These are phyloP conservation scores for Cyclura pinguis DNA, from an alignment of 2,797 vertebrate genomes.

Conservation along the genomic window DNA sequence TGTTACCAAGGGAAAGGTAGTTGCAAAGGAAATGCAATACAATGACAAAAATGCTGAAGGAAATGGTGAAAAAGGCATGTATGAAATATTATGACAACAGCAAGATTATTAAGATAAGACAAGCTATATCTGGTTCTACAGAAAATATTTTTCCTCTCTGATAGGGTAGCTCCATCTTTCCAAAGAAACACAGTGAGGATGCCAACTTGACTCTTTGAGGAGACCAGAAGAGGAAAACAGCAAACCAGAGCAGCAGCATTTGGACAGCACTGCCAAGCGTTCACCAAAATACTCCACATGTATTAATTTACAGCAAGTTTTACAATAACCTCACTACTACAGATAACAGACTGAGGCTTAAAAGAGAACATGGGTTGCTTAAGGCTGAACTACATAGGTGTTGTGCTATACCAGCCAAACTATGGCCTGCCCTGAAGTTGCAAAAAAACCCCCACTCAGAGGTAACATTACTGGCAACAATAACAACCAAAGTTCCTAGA, in stretches of 20 bases:
- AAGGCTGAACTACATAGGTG: no score
- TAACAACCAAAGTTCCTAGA: not conserved
- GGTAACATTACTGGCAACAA: not conserved
- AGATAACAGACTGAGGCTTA: no score
- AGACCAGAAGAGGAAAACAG: not conserved
- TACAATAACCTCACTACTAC: no score
- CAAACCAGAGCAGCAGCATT: not conserved
- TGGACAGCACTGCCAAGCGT: not conserved
- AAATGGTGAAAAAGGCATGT: not conserved
- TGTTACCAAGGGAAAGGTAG: not conserved
- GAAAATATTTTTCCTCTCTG: not conserved
- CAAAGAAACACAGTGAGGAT: not conserved
- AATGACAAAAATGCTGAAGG: not conserved
- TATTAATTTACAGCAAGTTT: not conserved
- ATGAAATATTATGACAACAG: not conserved
- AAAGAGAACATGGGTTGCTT: not conserved
- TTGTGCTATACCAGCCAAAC: not conserved
- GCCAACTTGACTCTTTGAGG: not conserved
- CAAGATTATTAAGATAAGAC: not conserved
- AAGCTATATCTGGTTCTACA: not conserved
- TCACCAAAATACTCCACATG: not conserved
- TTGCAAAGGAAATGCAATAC: not conserved
- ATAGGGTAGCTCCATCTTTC: no score
- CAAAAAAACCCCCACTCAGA: not conserved
- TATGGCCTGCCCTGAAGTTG: not conserved